Percentiles rank a stretch among this genome's conserved stretches.
Evolutionary conservation across 2,113 vertebrate genomes (phyloP).

Genomic region (Orycteropus afer): DNA sequence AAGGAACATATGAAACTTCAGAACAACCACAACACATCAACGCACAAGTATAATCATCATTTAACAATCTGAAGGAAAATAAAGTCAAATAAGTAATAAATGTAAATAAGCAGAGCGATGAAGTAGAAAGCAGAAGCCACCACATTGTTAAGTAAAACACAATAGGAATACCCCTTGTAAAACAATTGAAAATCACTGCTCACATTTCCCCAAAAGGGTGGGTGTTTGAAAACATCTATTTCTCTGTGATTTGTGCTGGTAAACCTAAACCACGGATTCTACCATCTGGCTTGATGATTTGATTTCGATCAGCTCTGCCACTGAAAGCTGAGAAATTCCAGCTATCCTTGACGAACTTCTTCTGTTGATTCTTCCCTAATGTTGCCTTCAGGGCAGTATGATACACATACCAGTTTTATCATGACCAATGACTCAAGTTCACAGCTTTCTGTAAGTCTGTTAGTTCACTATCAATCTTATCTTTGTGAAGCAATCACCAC

Average conservation of each 20-base stretch:
- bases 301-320: constrained; percentile 51
- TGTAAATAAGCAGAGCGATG: neutral
- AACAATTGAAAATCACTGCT: neutral
- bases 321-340: constrained; percentile 67
- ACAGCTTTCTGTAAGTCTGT: constrained; percentile 38
- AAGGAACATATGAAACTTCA: neutral
- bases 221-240: neutral
- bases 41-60: neutral
- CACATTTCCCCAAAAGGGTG: neutral
- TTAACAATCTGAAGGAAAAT: neutral
- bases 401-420: constrained; percentile 45
- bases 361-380: constrained; percentile 17
- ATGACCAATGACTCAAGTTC: constrained; percentile 24
- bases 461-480: constrained; percentile 5
- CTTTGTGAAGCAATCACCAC: neutral
- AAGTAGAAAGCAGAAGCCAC: neutral
- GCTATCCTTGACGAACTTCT: constrained; percentile 58
- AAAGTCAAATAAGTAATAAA: neutral
- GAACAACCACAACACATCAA: neutral
- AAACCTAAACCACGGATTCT: constrained; percentile 28
- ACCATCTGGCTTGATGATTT: constrained; percentile 48
- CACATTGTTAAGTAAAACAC: neutral
- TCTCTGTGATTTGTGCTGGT: neutral
- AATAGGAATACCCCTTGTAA: neutral
- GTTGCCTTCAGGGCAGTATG: neutral